Evolutionary conservation across 37 sponge, comb jelly and placozoan genomes (phyloP), one percentile per base, ranked within the genome.

Genomic region (Oopsacas minuta): DNA sequence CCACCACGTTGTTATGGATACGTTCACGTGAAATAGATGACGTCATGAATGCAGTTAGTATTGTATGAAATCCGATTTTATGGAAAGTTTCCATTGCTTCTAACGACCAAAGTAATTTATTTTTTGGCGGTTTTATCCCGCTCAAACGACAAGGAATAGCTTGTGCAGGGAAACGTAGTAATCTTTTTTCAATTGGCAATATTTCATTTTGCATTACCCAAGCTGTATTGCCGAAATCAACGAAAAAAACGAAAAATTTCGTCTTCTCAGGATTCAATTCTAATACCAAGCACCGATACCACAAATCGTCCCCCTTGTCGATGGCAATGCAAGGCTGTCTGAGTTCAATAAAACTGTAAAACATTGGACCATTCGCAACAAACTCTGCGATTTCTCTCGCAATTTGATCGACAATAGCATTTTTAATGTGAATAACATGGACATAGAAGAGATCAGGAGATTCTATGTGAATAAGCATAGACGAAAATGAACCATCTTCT

Each of bases 361-460:
- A 3, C 32, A 34, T 7, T 3, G 7, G 3, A 61, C 30, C 28
- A 7, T 3, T 34, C 20, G 5, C 32, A 3, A 61, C 5, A 61
- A 32, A n/a, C 5, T 3, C 1, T 25, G 7, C 5, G 7, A 61
- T n/a, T 12, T 61, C 75, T 32, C 30, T 61, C 75, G 28, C 75
- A 20, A 61, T 61, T 61, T 61, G 3, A 34, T 61, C 75, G 22
- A 61, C 7, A 12, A 61, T n/a, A 25, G 20, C 28, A n/a, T 25
- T 3, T 12, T 61, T 12, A 7, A 20, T 61, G 75, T 61, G 75
- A 12, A 61, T 34, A 34, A 61, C 28, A 34, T 61, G 20, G 7
- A 61, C 75, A 61, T 61, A 61, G 30, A 61, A 61, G 17, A 61
- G 75, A n/a, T 61, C 75, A n/a, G 75, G 75, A 5, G 75, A 61